Base-by-base conservation (phyloP, 1,140 invertebrate genomes). In the Zaprionus capensis region DNA sequence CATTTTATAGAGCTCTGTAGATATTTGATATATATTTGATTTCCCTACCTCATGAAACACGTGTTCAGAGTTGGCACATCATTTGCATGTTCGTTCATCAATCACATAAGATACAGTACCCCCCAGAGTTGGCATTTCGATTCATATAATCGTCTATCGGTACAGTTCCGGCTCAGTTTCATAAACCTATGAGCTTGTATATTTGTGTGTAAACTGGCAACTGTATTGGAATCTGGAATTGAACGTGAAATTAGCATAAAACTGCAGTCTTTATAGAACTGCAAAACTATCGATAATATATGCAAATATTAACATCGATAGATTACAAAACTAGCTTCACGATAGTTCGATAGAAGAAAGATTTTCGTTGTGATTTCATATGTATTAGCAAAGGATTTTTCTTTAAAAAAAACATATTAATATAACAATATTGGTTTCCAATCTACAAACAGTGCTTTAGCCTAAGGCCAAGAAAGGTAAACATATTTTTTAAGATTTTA, bases 121-220 rank as follows among this genome's bases (percentile, higher is more conserved):
- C 20, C 31, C 26, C 36, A 57, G 24, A 53, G 53, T 49, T 38
- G 63, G 24, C 41, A 53, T 67, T 38, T 36, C 20, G 38, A 26
- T 31, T 28, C 53, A 31, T 28, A 28, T 28, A 17, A 64, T 65
- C 17, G 66, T 24, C 22, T 46, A 44, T 49, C 38, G 44, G 61
- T 62, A 34, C 24, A 71, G 72, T 78, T 78, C 72, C 76, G 70
- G 73, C 44, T 77, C 66, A 34, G 31, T 22, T 34, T 36, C 20
- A 56, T 56, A 26, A 46, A 44, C 41, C 41, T 5, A 38, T 38
- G 14, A 38, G 36, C 4, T 12, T 51, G 12, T 44, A 17, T 44
- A 5, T 57, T 20, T 57, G 31, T 22, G 34, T 41, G 22, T 22
- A 36, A n/a, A 26, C 22, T 51, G 31, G 20, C 44, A 59, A 24